These are phyloP conservation scores for Adelges cooleyi DNA, from an alignment of 1,140 invertebrate genomes.

Conservation along the genomic window DNA sequence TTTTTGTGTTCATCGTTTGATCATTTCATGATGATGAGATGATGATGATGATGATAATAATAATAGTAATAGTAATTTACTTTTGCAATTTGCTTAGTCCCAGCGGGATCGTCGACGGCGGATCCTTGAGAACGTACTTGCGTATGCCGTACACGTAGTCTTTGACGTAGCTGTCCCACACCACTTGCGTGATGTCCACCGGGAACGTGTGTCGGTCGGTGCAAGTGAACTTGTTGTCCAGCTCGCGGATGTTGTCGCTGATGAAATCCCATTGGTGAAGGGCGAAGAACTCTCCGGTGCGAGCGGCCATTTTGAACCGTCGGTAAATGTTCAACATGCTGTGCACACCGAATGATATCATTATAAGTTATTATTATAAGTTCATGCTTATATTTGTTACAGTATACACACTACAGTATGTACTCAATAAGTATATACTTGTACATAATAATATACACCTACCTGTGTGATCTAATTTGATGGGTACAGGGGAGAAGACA, in stretches of 20 bases:
- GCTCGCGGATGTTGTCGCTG: conserved; percentile 55
- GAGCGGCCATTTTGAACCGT: conserved; percentile 62
- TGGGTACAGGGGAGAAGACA: too few species aligned
- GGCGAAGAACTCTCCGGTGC: conserved; percentile 75
- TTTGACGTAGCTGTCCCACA: conserved; percentile 57
- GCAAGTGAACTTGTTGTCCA: conserved; percentile 48
- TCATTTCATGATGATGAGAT: too few species aligned
- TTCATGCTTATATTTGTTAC: too few species aligned
- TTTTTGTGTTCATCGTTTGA: too few species aligned
- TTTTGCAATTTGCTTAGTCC: conserved; percentile 55
- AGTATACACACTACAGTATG: too few species aligned
- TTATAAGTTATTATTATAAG: too few species aligned
- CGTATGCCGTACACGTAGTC: conserved; percentile 67
- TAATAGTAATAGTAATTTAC: too few species aligned
- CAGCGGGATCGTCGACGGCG: conserved; percentile 47
- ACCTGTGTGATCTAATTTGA: too few species aligned
- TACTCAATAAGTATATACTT: too few species aligned
- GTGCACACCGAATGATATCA: conserved; percentile 33
- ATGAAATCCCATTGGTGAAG: conserved; percentile 77
- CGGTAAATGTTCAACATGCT: conserved; percentile 76
- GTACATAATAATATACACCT: too few species aligned
- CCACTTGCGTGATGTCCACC: conserved; percentile 46
- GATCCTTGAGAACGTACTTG: conserved; percentile 66
- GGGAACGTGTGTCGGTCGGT: conserved; percentile 50
- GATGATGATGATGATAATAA: too few species aligned